These are phyloP conservation scores for Myoxocephalus aenaeus DNA, from an alignment of 2,797 vertebrate species.

Conservation along the genomic window DNA sequence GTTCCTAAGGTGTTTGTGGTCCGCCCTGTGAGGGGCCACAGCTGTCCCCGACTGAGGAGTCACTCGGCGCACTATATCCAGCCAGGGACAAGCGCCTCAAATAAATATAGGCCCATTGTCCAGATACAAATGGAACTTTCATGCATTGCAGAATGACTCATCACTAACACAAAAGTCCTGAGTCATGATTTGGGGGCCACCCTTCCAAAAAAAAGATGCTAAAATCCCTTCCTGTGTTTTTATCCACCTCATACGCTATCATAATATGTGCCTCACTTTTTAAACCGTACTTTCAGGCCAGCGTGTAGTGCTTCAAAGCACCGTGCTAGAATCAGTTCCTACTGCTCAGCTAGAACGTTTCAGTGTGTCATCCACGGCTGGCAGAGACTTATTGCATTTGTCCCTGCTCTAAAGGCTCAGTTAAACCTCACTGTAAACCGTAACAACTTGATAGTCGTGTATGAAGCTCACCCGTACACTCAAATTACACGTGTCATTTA, in stretches of 20 bases:
- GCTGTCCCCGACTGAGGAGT: too few species aligned
- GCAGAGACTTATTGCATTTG: background rate
- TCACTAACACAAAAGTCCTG: slow-evolving; percentile 27
- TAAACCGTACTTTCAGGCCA: background rate
- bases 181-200: slow-evolving; percentile 26
- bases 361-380: background rate
- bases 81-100: slow-evolving; percentile 19
- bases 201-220: slow-evolving; percentile 10
- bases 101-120: slow-evolving; percentile 39
- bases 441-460: background rate
- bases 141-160: slow-evolving; percentile 15
- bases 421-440: background rate
- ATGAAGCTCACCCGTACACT: background rate
- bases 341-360: background rate
- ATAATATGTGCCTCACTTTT: background rate
- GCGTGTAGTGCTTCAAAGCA: background rate
- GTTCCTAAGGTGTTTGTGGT: slow-evolving; percentile 57
- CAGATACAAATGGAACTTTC: slow-evolving; percentile 9
- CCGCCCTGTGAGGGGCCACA: slow-evolving; percentile 55
- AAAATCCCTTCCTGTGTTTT: slow-evolving; percentile 20
- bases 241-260: background rate
- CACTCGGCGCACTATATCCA: slow-evolving; percentile 38
- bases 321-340: background rate
- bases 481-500: background rate
- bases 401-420: background rate